Evolutionary conservation across 2,113 vertebrate genomes (phyloP), one percentile per base, ranked within the genome.

Genomic region (Larimichthys crocea): DNA sequence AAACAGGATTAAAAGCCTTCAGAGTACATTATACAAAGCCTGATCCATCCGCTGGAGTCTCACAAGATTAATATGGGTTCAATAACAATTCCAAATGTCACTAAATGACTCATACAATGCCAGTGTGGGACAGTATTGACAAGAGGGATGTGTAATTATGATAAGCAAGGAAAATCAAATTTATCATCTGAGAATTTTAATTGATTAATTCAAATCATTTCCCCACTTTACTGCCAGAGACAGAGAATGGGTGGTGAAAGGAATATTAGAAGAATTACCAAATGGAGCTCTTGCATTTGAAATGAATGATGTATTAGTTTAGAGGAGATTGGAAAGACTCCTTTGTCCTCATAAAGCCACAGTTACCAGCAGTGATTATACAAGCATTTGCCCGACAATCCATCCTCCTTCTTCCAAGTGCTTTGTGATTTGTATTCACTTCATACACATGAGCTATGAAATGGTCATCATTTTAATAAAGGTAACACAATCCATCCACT

Each of bases 141-240:
- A 88, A 67, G 74, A 46, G 76, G 75, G 75, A 83, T 88, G 85
- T 90, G 91, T 91, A 90, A 92, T 94, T 93, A 92, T 91, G 86
- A 92, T 91, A 91, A 94, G 86, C 69, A 85, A 79, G 65, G 75
- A 59, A 88, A 92, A 90, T 92, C 79, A 65, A 88, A 91, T 89
- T 77, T 73, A 87, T 92, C 74, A 88, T 85, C 86, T 59, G 71
- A 73, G 63, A 88, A 82, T 86, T 88, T 79, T 80, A 91, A 92
- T 91, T 92, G 76, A 92, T 92, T 88, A 85, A 89, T 92, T 93
- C 87, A 76, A 90, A 85, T 85, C 1, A 80, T 70, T 71, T 10
- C 50, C 31, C 46, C 60, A 12, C 15, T 61, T 53, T 75, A 68
- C 83, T 83, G 16, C 53, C 14, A 44, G 46, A 88, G 63, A 90